Percentiles rank a stretch among this genome's conserved stretches.
phyloP scores from a whole-genome alignment of 1,140 invertebrate genomes.

The Solenopsis invicta region DNA sequence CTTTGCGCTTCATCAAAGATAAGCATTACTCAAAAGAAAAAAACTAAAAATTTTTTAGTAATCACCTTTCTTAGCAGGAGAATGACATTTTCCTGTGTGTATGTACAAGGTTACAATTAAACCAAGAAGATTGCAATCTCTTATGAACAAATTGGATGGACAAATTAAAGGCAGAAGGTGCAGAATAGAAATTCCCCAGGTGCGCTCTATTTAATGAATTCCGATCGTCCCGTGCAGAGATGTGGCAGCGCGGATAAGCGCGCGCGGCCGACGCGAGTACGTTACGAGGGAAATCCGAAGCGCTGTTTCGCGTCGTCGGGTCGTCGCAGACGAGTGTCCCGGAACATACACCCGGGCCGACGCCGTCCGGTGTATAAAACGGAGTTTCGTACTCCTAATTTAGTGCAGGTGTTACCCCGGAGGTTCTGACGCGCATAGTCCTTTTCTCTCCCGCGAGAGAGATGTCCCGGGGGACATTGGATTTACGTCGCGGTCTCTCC shows the following conservation, averaged over 20 bases:
- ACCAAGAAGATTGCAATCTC: neutral
- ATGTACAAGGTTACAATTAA: neutral
- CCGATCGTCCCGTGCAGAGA: neutral
- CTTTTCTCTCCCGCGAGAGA: constrained; percentile 21
- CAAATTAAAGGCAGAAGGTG: neutral
- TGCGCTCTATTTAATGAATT: neutral
- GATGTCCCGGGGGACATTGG: constrained; percentile 66
- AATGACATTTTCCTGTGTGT: no score
- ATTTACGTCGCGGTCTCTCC: constrained; percentile 74
- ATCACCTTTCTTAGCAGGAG: no score
- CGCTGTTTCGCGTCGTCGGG: constrained; percentile 60
- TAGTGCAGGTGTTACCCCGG: constrained; percentile 81
- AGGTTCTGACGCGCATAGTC: constrained; percentile 72
- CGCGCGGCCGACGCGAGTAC: neutral
- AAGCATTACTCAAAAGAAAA: no score
- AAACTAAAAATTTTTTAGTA: no score
- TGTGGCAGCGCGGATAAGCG: neutral
- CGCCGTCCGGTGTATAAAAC: constrained; percentile 74
- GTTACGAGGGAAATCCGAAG: constrained; percentile 13
- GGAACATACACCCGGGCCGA: constrained; percentile 19
- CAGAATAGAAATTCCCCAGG: no score
- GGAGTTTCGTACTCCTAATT: constrained; percentile 83
- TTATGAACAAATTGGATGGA: neutral
- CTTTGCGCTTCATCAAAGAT: no score
- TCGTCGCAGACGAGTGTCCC: constrained; percentile 68